A percentile compares a stretch with the other conserved stretches of the same genome.
Conservation (phyloP, 2,113 vertebrate genomes). For the Osmerus mordax region DNA sequence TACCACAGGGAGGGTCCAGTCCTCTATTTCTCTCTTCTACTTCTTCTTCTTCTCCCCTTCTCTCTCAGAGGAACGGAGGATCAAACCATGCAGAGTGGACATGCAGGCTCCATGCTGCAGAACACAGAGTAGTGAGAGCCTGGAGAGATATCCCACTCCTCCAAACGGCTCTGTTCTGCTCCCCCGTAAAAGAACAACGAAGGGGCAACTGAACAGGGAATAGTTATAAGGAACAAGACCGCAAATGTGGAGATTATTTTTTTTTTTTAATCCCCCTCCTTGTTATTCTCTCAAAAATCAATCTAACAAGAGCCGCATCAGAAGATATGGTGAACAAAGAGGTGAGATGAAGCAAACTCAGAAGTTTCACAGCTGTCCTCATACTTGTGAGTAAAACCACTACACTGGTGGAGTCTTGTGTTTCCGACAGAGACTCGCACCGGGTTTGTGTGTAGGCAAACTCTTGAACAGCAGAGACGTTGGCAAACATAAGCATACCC, state of each 20-base stretch:
- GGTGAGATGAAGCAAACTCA: constrained; percentile 39
- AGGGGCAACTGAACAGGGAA: constrained; percentile 55
- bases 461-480: constrained; percentile 34
- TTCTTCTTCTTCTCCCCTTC: constrained; percentile 1
- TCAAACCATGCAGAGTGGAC: constrained; percentile 66
- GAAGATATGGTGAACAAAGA: constrained; percentile 52
- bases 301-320: constrained; percentile 49
- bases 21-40: constrained; percentile 10
- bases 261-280: no score
- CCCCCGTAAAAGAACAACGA: constrained; percentile 51
- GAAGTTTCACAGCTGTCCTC: constrained; percentile 51
- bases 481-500: constrained; percentile 22
- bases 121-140: constrained; percentile 43
- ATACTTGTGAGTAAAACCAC: constrained; percentile 45
- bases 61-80: constrained; percentile 53
- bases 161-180: constrained; percentile 53
- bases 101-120: constrained; percentile 50
- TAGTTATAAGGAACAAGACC: constrained; percentile 58
- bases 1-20: constrained; percentile 54
- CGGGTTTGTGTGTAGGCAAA: constrained; percentile 41
- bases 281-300: constrained; percentile 58
- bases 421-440: constrained; percentile 10
- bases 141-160: constrained; percentile 44
- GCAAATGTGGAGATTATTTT: constrained; percentile 50
- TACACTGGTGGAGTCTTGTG: constrained; percentile 55